phyloP scores from a whole-genome alignment of 2,797 vertebrate species.

The Enoplosus armatus region DNA sequence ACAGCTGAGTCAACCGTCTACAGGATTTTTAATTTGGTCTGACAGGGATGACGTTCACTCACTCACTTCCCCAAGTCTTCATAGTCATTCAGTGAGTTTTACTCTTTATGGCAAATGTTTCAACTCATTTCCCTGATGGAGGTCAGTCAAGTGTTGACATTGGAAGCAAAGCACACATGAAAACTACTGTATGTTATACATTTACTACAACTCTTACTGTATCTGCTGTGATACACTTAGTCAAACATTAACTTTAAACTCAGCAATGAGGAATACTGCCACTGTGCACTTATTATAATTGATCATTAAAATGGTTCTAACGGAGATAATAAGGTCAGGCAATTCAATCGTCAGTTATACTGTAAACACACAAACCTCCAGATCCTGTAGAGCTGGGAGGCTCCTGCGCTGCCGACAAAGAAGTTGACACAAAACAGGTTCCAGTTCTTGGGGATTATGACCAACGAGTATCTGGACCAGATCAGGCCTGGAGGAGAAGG shows the following conservation, averaged over 20 bases:
- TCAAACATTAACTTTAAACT: slow-evolving; percentile 41
- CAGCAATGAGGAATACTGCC: not conserved
- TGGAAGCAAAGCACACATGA: not conserved
- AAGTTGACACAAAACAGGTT: slow-evolving; percentile 98
- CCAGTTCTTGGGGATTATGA: slow-evolving; percentile 99
- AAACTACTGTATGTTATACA: slow-evolving; percentile 22
- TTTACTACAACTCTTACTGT: slow-evolving; percentile 21
- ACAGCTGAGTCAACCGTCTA: no score
- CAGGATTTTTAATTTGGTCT: not conserved
- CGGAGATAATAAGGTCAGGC: not conserved
- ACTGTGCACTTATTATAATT: not conserved
- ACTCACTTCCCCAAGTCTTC: not conserved
- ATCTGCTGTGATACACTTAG: not conserved
- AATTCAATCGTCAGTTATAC: not conserved
- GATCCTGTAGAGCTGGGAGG: slow-evolving; percentile 94
- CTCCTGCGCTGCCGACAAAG: slow-evolving; percentile 93
- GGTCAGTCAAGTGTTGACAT: no score
- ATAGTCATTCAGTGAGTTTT: not conserved
- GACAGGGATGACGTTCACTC: not conserved
- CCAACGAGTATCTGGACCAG: slow-evolving; percentile 98
- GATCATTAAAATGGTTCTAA: not conserved
- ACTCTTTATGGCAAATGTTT: not conserved
- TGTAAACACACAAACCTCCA: slow-evolving; percentile 87
- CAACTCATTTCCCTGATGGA: no score
- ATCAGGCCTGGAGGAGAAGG: slow-evolving; percentile 88